phyloP scores from a whole-genome alignment of 2,797 vertebrate genomes.

The Gallirallus australis region DNA sequence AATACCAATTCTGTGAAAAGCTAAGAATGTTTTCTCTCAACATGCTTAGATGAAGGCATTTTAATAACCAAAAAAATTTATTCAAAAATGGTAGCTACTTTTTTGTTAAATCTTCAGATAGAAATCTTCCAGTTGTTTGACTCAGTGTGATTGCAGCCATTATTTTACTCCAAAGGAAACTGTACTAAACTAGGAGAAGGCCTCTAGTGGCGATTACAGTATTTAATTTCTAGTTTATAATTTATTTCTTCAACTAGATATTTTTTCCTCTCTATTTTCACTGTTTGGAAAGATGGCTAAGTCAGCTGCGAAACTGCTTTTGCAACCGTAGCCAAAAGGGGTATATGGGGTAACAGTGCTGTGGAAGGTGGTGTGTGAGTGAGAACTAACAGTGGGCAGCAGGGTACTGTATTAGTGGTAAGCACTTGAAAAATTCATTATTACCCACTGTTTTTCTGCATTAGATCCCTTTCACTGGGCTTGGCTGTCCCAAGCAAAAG shows the following conservation, averaged over 20 bases:
- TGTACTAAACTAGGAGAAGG: too few species aligned
- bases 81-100: too few species aligned
- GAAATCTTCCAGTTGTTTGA: too few species aligned
- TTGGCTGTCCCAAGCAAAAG: conserved; percentile 96
- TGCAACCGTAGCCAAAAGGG: background rate
- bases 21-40: background rate
- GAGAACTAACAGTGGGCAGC: background rate
- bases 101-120: too few species aligned
- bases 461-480: conserved; percentile 98
- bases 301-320: background rate
- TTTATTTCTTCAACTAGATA: background rate
- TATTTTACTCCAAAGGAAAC: too few species aligned
- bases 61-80: background rate
- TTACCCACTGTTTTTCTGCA: background rate
- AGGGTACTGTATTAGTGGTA: background rate
- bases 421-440: background rate
- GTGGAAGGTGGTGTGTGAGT: background rate
- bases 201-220: too few species aligned
- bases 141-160: too few species aligned
- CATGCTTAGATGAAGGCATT: background rate
- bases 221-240: background rate
- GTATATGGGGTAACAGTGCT: background rate
- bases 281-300: background rate
- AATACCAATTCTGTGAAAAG: background rate
- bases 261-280: background rate